Evolutionary conservation across 1,140 invertebrate genomes (phyloP).

Genomic region (Temnothorax longispinosus): DNA sequence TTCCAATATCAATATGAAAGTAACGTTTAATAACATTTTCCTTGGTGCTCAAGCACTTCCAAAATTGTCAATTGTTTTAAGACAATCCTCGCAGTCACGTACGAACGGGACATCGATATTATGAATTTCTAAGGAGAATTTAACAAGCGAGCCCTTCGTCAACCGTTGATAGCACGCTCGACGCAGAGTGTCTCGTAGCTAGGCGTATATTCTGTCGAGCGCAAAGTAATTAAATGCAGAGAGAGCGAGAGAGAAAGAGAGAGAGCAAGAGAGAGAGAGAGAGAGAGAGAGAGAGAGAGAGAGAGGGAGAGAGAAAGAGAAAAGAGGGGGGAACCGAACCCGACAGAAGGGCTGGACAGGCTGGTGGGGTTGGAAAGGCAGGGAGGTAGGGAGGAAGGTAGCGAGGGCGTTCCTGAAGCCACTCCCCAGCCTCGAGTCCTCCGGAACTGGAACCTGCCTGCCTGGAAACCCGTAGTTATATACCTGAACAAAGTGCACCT

Average conservation of each 20-base stretch:
- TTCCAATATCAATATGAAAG: neutral
- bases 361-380: conserved; percentile 55
- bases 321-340: conserved; percentile 59
- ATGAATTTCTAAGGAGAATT: conserved; percentile 70
- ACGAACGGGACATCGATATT: conserved; percentile 46
- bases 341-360: conserved; percentile 70
- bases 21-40: neutral
- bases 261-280: too few species aligned
- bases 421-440: conserved; percentile 78
- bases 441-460: conserved; percentile 71
- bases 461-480: conserved; percentile 63
- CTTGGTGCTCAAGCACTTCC: neutral
- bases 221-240: conserved; percentile 81
- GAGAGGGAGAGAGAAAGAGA: neutral
- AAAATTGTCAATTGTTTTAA: conserved; percentile 25
- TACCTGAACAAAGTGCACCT: conserved; percentile 64
- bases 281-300: too few species aligned
- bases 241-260: conserved; percentile 7
- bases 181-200: conserved; percentile 70
- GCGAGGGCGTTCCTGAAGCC: conserved; percentile 82
- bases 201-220: conserved; percentile 68
- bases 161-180: conserved; percentile 72
- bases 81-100: neutral
- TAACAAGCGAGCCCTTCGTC: conserved; percentile 72
- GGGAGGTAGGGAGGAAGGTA: conserved; percentile 72